These are phyloP conservation scores for Cephalopterus ornatus DNA, from an alignment of 2,113 vertebrate genomes.

Conservation along the genomic window DNA sequence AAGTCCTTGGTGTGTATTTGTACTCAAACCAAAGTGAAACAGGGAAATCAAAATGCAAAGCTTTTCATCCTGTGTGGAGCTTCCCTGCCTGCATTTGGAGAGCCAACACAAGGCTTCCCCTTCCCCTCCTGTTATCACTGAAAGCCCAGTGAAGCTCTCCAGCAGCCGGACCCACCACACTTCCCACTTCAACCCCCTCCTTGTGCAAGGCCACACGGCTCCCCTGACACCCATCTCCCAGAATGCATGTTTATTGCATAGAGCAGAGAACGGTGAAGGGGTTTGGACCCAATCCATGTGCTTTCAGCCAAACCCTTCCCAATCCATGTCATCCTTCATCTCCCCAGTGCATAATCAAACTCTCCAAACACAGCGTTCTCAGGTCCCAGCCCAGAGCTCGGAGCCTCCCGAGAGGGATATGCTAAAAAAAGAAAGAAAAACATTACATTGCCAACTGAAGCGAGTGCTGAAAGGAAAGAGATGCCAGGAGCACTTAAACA, in stretches of 20 bases:
- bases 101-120: neutral
- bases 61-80: neutral
- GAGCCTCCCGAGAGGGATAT: neutral
- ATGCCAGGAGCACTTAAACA: slow-evolving; percentile 51
- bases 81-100: neutral
- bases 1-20: neutral
- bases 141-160: neutral
- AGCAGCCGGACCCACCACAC: rapidly evolving
- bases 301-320: slow-evolving; percentile 13
- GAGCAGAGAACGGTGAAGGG: neutral
- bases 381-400: slow-evolving; percentile 19
- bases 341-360: slow-evolving; percentile 22
- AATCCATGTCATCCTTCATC: neutral
- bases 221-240: neutral
- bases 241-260: neutral
- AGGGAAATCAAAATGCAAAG: neutral
- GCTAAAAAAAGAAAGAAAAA: slow-evolving; percentile 57
- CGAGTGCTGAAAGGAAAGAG: slow-evolving; percentile 40
- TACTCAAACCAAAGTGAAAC: neutral
- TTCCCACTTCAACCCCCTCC: neutral
- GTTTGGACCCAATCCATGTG: neutral
- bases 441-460: slow-evolving; percentile 28
- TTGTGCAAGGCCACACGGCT: neutral
- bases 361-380: neutral
- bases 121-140: neutral